Base-by-base conservation (phyloP, 2,797 vertebrate genomes). In the Phaenicophaeus curvirostris region DNA sequence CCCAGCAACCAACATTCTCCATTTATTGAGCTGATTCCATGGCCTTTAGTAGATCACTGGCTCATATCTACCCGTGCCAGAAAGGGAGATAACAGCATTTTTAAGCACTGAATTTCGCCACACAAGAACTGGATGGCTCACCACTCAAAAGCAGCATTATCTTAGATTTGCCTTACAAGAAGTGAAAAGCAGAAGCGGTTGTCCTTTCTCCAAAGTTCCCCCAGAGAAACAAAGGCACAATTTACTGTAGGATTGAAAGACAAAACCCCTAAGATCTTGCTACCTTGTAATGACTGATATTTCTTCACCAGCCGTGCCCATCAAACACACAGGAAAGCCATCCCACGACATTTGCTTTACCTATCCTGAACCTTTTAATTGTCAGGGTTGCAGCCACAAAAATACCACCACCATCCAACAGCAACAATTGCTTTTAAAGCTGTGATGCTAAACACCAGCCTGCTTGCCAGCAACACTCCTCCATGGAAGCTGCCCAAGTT, bases 61-160 rank as follows among this genome's bases (percentile, higher is more conserved):
- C 76, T 94, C 61, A 37, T 39, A 42, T 87, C 92, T 93, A 72
- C 44, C 33, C 30, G 66, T 88, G 88, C 84, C 91, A 90, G 83
- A 87, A 25, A 85, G 31, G 66, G 87, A 91, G 94, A 94, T 89
- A 96, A 91, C 55, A 71, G 83, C 95, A 94, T 94, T 93, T 83
- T 93, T 85, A 59, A 75, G 66, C 28, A 50, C 78, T 90, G 86
- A 94, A 94, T 69, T 96, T 65, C 76, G 76, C 50, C 79, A 80
- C 61, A 39, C 31, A 80, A 75, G 69, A 92, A 84, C 12, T 74
- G 87, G 33, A 84, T 90, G 77, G 30, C 33, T 78, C 2, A 0
- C 18, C 33, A 10, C 82, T 84, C 68, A 88, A 82, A 94, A 68
- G 54, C 0, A 76, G n/a, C 27, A 21, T 85, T 61, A 63, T 51